Conservation (phyloP, 2,888 invertebrate species). For the Aspidiotus destructor region DNA sequence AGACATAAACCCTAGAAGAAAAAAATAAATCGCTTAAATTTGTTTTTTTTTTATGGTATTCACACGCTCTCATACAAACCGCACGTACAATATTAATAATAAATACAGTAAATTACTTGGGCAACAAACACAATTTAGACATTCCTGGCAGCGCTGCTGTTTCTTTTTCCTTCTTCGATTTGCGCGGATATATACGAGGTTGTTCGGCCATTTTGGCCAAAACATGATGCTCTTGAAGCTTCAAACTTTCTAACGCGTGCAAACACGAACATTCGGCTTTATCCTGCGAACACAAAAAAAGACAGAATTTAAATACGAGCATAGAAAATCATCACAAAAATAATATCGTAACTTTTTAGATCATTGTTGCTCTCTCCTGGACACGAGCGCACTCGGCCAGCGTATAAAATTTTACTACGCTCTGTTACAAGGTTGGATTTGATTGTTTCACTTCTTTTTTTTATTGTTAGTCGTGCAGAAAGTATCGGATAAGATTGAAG, state of each 20-base stretch:
- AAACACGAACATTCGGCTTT: constrained; percentile 25
- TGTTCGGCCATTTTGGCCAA: constrained; percentile 25
- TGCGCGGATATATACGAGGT: constrained; percentile 12
- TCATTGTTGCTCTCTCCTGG: no score
- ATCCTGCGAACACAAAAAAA: constrained; percentile 11
- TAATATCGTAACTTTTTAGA: no score
- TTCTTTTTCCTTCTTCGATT: constrained; percentile 12
- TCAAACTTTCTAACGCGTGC: constrained; percentile 17
- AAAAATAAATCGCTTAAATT: not conserved
- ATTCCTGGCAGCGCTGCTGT: constrained; percentile 6
- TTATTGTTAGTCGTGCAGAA: no score
- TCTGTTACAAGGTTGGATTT: no score
- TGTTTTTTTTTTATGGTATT: not conserved
- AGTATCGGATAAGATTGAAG: no score
- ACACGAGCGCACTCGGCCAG: no score
- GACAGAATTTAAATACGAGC: no score
- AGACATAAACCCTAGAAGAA: not conserved
- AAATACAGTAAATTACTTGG: constrained; percentile 13
- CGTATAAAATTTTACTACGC: no score
- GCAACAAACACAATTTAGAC: constrained; percentile 22
- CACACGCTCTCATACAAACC: constrained; percentile 8
- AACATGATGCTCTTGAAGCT: constrained; percentile 22
- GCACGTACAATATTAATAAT: not conserved
- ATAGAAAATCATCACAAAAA: no score
- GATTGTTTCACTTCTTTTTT: no score